Percentiles rank a stretch among this genome's conserved stretches.
phyloP scores from a whole-genome alignment of 2,888 invertebrate genomes.

The Gastracanthus pulcherrimus region DNA sequence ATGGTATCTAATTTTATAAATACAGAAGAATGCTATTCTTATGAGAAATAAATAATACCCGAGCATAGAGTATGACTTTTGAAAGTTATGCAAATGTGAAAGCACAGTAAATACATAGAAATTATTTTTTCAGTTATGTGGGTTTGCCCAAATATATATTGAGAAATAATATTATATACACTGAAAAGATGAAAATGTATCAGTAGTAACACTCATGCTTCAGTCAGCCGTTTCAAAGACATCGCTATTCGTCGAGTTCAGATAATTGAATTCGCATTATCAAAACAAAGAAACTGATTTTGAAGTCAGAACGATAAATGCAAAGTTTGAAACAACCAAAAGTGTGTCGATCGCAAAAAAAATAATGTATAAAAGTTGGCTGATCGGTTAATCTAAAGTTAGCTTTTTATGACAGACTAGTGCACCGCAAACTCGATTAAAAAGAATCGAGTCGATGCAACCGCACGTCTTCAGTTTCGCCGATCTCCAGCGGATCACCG shows the following conservation, averaged over 20 bases:
- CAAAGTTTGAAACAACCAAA: slow-evolving; percentile 46
- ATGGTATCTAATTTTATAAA: no score
- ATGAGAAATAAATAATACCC: no score
- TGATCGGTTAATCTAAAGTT: slow-evolving; percentile 5
- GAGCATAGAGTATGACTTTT: no score
- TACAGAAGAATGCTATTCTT: no score
- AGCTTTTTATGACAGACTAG: neutral
- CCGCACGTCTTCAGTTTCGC: neutral
- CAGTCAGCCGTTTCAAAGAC: neutral
- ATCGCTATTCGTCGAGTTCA: neutral
- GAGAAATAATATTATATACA: no score
- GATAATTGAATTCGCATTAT: no score
- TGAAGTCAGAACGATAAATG: neutral
- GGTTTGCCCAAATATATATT: no score
- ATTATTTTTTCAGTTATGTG: no score
- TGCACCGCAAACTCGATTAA: neutral
- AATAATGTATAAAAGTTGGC: neutral
- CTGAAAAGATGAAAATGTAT: neutral
- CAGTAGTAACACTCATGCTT: neutral
- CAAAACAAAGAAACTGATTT: neutral
- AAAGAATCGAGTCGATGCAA: neutral
- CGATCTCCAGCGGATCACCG: neutral
- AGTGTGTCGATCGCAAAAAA: neutral
- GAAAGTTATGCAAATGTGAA: no score
- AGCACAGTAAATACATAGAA: no score